phyloP scores from a whole-genome alignment of 2,113 vertebrate genomes.

The Hirundichthys speculiger region DNA sequence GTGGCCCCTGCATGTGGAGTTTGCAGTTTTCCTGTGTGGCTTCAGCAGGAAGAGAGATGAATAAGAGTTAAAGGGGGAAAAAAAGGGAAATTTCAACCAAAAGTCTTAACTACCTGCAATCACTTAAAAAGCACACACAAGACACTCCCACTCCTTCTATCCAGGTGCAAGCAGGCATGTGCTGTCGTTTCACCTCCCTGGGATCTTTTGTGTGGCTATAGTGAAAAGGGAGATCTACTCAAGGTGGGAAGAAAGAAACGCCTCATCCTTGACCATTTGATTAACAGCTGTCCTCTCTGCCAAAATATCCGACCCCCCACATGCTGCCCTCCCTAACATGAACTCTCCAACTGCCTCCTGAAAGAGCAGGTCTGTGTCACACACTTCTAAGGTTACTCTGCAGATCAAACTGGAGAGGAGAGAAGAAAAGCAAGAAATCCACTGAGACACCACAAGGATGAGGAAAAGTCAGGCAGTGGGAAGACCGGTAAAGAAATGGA shows the following conservation, averaged over 20 bases:
- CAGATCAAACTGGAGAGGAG: conserved; percentile 70
- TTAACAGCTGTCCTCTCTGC: conserved; percentile 79
- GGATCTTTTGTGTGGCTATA: conserved; percentile 62
- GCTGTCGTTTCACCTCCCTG: conserved; percentile 54
- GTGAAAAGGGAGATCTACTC: conserved; percentile 60
- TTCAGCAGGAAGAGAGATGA: conserved; percentile 21
- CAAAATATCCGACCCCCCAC: conserved; percentile 60
- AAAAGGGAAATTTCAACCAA: conserved; percentile 21
- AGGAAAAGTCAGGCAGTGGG: conserved; percentile 43
- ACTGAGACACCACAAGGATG: conserved; percentile 63
- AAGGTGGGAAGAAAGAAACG: conserved; percentile 74
- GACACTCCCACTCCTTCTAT: conserved; percentile 51
- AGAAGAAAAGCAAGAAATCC: conserved; percentile 75
- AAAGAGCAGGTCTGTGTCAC: conserved; percentile 76
- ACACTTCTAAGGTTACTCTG: conserved; percentile 82
- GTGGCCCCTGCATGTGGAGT: conserved; percentile 3
- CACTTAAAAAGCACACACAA: conserved; percentile 55
- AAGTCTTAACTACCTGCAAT: conserved; percentile 54
- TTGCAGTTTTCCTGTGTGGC: conserved; percentile 27
- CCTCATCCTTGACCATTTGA: conserved; percentile 82
- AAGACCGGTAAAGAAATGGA: conserved; percentile 42
- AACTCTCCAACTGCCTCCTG: conserved; percentile 56
- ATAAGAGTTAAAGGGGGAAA: conserved; percentile 6
- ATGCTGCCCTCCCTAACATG: conserved; percentile 26
- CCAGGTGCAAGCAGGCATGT: conserved; percentile 75